Base-by-base conservation (phyloP, 2,113 vertebrate species). In the Anhinga rufa region DNA sequence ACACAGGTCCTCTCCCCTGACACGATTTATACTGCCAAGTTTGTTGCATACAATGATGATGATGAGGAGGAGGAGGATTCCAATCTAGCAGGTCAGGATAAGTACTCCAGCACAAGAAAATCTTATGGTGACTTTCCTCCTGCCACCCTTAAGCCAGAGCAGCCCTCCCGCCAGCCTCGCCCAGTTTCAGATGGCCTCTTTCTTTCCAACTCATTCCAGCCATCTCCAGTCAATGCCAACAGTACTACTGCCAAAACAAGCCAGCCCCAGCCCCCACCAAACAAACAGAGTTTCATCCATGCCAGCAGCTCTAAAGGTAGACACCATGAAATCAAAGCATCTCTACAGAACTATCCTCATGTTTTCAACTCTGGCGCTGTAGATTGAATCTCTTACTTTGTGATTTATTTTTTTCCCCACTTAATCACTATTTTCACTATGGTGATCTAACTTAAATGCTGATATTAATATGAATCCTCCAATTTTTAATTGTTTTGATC, bases 11-110 rank as follows among this genome's bases (percentile, higher is more conserved):
- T 98, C 97, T 99, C 99, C 98, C 99, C 99, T 79, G 99, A 99
- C 98, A 98, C 99, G 97, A 98, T 99, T 98, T 99, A 99, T 98
- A 99, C 99, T 97, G 99, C 99, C 99, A 99, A 98, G 98, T 99
- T 99, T 97, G 99, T 99, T 97, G 98, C 99, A 75, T 99, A 99
- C 98, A 98, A 98, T 97, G 99, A 99, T 96, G 99, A 99, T 96
- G 99, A 98, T 92, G 98, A 98, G 2, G 98, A 99, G 89, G 98
- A 98, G 96, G 97, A 98, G 94, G 97, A 98, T 96, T 98, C 97
- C 96, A 96, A 96, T 96, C 95, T 98, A 97, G 98, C 99, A 99
- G 99, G 99, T 99, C 99, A 99, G 99, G 98, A 98, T 98, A 99
- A 98, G 98, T 98, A 98, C 98, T 98, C 99, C 97, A 97, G 98